A percentile compares a stretch with the other conserved stretches of the same genome.
Evolutionary conservation across 2,113 vertebrate genomes (phyloP).

Genomic region (Athene noctua): DNA sequence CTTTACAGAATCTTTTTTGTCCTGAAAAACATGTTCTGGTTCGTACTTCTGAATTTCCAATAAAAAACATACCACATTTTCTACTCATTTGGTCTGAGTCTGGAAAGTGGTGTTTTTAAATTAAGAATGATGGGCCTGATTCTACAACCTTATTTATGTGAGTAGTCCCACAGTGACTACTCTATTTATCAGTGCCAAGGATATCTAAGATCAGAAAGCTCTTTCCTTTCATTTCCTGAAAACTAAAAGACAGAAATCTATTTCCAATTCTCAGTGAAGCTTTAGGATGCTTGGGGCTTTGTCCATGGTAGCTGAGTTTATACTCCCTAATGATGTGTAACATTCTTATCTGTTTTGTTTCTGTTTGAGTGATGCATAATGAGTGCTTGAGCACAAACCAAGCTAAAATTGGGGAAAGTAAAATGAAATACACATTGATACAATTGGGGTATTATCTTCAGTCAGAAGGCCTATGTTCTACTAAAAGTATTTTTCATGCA

Average conservation of each 20-base stretch:
- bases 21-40: background rate
- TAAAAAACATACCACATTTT: background rate
- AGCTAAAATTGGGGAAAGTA: background rate
- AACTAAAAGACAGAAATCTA: background rate
- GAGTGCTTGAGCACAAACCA: background rate
- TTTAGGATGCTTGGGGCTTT: background rate
- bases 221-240: conserved; percentile 9
- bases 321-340: background rate
- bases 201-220: background rate
- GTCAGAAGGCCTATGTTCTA: background rate
- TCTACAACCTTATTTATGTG: background rate
- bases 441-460: background rate
- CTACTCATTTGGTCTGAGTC: background rate
- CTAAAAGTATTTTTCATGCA: background rate
- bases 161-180: background rate
- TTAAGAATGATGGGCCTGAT: background rate
- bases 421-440: background rate
- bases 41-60: background rate
- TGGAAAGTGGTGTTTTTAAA: background rate
- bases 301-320: background rate
- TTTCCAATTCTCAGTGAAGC: background rate
- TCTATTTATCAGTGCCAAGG: background rate
- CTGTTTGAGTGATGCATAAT: background rate
- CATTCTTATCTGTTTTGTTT: background rate
- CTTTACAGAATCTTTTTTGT: background rate